Conservation (phyloP, 1,140 invertebrate genomes). For the Popillia japonica region DNA sequence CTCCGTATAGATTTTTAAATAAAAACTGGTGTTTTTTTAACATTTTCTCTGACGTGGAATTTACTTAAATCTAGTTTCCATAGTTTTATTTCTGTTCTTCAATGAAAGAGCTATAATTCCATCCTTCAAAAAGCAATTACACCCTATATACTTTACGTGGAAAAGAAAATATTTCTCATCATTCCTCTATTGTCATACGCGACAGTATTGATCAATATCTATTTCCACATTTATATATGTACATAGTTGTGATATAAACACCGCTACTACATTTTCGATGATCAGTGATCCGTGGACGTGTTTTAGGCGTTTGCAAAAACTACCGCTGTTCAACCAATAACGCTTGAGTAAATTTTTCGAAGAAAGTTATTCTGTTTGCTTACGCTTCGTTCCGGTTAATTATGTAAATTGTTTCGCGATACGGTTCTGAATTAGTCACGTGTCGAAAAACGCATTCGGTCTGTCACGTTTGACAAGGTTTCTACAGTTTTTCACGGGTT, state of each 20-base stretch:
- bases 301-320: not conserved
- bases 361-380: constrained; percentile 11
- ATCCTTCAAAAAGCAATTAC: no score
- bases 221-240: not conserved
- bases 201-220: not conserved
- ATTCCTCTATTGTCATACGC: no score
- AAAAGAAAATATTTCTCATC: no score
- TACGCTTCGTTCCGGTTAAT: constrained; percentile 4
- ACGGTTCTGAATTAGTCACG: constrained; percentile 8
- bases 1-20: no score
- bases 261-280: not conserved
- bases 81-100: no score
- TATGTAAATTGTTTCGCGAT: constrained; percentile 1
- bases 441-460: not conserved
- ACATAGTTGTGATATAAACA: not conserved
- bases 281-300: not conserved
- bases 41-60: no score
- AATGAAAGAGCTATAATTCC: no score
- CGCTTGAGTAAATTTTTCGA: not conserved
- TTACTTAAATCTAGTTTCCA: no score
- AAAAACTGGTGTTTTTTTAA: no score
- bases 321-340: not conserved
- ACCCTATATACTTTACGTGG: no score
- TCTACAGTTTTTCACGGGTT: not conserved
- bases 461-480: not conserved